Percentiles rank a stretch among this genome's conserved stretches.
Conservation (phyloP, 2,113 vertebrate species). For the Rhagologus leucostigma region DNA sequence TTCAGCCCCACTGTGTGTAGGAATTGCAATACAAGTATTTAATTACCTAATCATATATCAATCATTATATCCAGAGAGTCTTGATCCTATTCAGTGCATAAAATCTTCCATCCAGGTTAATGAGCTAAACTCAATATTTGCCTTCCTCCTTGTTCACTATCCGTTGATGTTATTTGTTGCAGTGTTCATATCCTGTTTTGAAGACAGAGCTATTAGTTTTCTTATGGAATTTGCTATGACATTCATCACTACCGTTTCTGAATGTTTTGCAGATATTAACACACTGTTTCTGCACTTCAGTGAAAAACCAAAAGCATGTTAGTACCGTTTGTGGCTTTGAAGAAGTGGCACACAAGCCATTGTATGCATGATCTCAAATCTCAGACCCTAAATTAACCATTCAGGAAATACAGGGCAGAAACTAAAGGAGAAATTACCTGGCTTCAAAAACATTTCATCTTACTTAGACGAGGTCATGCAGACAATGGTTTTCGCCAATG, state of each 20-base stretch:
- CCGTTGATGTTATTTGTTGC: neutral
- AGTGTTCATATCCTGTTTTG: conserved; percentile 10
- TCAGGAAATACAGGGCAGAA: neutral
- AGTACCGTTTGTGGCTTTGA: neutral
- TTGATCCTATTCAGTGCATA: neutral
- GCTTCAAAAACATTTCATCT: neutral
- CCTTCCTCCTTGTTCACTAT: neutral
- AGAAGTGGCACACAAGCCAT: neutral
- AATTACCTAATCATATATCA: conserved; percentile 5
- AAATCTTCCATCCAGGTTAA: neutral
- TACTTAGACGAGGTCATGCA: neutral
- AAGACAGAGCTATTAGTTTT: neutral
- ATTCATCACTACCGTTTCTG: neutral
- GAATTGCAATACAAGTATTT: neutral
- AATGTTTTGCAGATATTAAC: neutral
- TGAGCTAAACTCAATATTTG: neutral
- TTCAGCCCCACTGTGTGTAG: neutral
- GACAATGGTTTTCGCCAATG: neutral
- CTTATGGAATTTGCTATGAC: neutral
- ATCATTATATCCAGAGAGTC: neutral
- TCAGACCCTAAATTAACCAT: neutral
- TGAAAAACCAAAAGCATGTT: neutral
- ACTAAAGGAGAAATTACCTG: neutral
- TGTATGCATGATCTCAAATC: neutral
- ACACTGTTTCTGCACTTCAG: neutral